Evolutionary conservation across 2,113 vertebrate genomes (phyloP).

Genomic region (human (Homo sapiens)): DNA sequence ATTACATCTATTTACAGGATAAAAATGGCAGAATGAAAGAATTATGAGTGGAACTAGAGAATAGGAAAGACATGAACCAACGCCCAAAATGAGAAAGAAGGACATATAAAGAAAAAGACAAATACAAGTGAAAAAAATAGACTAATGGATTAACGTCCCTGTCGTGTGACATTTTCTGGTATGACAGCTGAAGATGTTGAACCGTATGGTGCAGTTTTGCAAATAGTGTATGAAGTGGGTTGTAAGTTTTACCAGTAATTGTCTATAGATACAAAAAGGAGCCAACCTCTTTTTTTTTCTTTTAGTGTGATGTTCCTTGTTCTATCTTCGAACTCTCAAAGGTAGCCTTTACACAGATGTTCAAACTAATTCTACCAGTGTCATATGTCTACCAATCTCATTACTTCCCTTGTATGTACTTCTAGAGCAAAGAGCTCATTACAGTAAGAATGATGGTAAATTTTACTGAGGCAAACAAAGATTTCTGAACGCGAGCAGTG

Average conservation of each 20-base stretch:
- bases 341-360: background rate
- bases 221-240: background rate
- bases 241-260: background rate
- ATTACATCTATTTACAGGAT: background rate
- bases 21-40: background rate
- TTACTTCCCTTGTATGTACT: background rate
- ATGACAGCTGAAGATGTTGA: background rate
- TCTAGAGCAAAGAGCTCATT: background rate
- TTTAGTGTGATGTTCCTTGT: background rate
- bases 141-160: background rate
- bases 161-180: background rate
- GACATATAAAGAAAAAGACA: background rate
- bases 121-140: background rate
- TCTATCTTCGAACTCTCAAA: background rate
- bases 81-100: background rate
- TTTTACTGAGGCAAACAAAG: slow-evolving; percentile 13
- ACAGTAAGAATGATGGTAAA: background rate
- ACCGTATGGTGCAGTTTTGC: background rate
- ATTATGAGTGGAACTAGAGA: background rate
- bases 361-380: background rate
- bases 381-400: background rate
- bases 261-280: background rate
- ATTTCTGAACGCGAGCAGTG: background rate
- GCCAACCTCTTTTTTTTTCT: background rate
- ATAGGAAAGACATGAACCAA: background rate